Evolutionary conservation across 2,888 invertebrate species (phyloP).

Genomic region (Teinopalpus imperialis): DNA sequence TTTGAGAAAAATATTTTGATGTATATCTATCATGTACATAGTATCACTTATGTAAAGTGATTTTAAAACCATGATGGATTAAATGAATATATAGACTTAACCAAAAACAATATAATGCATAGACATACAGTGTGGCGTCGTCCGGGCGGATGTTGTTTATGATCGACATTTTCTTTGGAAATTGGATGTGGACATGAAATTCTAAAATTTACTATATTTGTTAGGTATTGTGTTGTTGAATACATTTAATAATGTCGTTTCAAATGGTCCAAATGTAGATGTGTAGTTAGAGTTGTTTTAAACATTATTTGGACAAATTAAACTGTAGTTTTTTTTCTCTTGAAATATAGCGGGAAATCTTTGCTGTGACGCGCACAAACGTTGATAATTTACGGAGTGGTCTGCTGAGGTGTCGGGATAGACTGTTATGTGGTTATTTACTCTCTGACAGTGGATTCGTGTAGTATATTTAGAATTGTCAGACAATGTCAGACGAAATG

Average conservation of each 20-base stretch:
- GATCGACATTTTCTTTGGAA: slow-evolving; percentile 72
- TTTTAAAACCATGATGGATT: too few relatives aligned
- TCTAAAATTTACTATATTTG: slow-evolving; percentile 36
- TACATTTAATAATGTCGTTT: slow-evolving; percentile 21
- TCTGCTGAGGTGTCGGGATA: slow-evolving; percentile 59
- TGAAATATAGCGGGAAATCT: slow-evolving; percentile 77
- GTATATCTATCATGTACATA: too few relatives aligned
- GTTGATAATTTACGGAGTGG: slow-evolving; percentile 58
- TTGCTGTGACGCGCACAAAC: slow-evolving; percentile 71
- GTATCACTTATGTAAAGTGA: too few relatives aligned
- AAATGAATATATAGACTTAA: too few relatives aligned
- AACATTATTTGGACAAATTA: slow-evolving; percentile 22
- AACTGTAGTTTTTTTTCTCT: slow-evolving; percentile 42
- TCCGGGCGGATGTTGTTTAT: slow-evolving; percentile 69
- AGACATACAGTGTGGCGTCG: slow-evolving; percentile 65
- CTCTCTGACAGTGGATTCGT: slow-evolving; percentile 59
- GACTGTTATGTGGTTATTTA: slow-evolving; percentile 69
- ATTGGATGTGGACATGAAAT: slow-evolving; percentile 51
- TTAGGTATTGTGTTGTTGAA: slow-evolving; percentile 29
- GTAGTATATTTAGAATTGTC: slow-evolving; percentile 61
- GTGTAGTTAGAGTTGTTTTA: slow-evolving; percentile 7
- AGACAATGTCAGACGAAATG: slow-evolving; percentile 80
- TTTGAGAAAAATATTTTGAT: too few relatives aligned
- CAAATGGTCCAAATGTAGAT: slow-evolving; percentile 3
- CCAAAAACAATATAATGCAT: slow-evolving; percentile 30